A percentile compares a stretch with the other conserved stretches of the same genome.
phyloP scores from a whole-genome alignment of 1,140 invertebrate species.

The Neomicropteryx cornuta region DNA sequence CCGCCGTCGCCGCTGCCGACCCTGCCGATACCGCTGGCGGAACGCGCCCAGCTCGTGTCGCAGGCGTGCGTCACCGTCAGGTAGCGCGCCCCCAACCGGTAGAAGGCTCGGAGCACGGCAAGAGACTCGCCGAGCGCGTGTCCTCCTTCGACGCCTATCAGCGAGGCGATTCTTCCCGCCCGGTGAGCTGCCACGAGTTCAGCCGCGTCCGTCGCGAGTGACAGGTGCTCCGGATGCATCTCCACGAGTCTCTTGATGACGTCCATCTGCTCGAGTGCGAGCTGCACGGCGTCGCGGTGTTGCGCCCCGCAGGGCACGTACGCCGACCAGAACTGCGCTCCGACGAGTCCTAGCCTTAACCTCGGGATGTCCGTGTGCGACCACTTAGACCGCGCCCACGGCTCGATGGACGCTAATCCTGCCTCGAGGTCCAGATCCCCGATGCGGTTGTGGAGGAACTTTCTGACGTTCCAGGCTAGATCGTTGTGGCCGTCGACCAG shows the following conservation, averaged over 20 bases:
- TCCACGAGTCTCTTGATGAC: slow-evolving; percentile 77
- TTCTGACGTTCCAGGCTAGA: slow-evolving; percentile 74
- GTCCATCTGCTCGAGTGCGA: slow-evolving; percentile 81
- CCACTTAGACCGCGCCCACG: slow-evolving; percentile 69
- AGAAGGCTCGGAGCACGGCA: slow-evolving; percentile 71
- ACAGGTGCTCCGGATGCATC: slow-evolving; percentile 57
- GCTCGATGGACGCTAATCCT: slow-evolving; percentile 59
- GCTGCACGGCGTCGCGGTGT: slow-evolving; percentile 73
- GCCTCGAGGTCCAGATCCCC: slow-evolving; percentile 66
- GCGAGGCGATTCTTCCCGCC: slow-evolving; percentile 64
- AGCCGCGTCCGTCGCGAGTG: slow-evolving; percentile 55
- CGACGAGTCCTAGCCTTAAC: slow-evolving; percentile 66
- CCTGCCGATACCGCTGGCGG: slow-evolving; percentile 39
- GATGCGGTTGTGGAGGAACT: slow-evolving; percentile 73
- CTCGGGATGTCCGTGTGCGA: slow-evolving; percentile 85
- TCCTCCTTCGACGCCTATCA: slow-evolving; percentile 78
- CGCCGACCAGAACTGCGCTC: slow-evolving; percentile 74
- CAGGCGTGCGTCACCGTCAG: slow-evolving; percentile 73
- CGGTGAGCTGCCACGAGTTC: slow-evolving; percentile 68
- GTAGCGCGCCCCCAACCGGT: slow-evolving; percentile 71
- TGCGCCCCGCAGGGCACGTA: slow-evolving; percentile 76
- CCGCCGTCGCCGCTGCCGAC: slow-evolving; percentile 35
- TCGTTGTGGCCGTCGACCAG: slow-evolving; percentile 75
- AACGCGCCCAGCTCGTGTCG: slow-evolving; percentile 62
- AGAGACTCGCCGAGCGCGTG: slow-evolving; percentile 78